phyloP scores from a whole-genome alignment of 2,113 vertebrate species.

The Noturus placidus region DNA sequence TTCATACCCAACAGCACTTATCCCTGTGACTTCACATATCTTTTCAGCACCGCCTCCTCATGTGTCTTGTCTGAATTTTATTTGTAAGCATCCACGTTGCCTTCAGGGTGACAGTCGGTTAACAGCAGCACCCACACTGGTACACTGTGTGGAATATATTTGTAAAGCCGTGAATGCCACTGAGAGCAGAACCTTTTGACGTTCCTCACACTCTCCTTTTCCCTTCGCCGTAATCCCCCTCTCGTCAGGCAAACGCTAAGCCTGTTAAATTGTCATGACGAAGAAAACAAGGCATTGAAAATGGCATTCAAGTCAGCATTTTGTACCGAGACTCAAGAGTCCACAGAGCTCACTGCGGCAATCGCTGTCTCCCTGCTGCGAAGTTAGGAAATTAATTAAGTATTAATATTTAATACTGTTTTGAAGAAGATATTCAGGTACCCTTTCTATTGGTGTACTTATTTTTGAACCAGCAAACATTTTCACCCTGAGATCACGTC shows the following conservation, averaged over 20 bases:
- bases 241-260: slow-evolving; percentile 63
- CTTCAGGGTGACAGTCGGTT: slow-evolving; percentile 58
- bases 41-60: background rate
- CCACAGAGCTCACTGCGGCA: slow-evolving; percentile 40
- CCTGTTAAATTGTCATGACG: slow-evolving; percentile 65
- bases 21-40: slow-evolving; percentile 14
- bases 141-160: slow-evolving; percentile 25
- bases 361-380: slow-evolving; percentile 14
- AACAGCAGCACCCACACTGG: slow-evolving; percentile 49
- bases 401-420: slow-evolving; percentile 34
- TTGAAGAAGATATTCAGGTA: background rate
- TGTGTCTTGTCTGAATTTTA: slow-evolving; percentile 38
- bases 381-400: background rate
- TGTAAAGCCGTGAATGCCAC: slow-evolving; percentile 25
- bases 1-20: slow-evolving; percentile 18
- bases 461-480: slow-evolving; percentile 16
- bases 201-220: slow-evolving; percentile 61
- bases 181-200: slow-evolving; percentile 50
- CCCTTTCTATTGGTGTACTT: background rate
- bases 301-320: slow-evolving; percentile 62
- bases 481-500: background rate
- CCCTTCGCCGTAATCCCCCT: slow-evolving; percentile 64
- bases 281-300: slow-evolving; percentile 50
- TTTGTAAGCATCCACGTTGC: slow-evolving; percentile 49
- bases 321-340: slow-evolving; percentile 45